Evolutionary conservation across 2,113 vertebrate species (phyloP).

Genomic region (Hyperoodon ampullatus): DNA sequence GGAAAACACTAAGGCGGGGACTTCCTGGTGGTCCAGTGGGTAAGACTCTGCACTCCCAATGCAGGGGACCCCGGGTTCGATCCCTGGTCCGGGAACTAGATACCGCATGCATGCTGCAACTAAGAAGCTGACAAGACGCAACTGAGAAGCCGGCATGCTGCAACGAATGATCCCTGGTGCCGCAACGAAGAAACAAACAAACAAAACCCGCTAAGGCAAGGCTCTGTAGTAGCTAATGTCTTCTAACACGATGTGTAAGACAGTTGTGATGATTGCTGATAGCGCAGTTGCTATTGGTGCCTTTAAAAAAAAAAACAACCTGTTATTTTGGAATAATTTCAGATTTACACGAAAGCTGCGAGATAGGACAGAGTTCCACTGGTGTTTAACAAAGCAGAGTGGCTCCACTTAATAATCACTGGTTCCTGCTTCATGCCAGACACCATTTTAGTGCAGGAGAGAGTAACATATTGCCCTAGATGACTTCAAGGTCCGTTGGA

Average conservation of each 20-base stretch:
- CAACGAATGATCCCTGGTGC: too few species aligned
- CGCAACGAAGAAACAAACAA: too few species aligned
- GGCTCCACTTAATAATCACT: background rate
- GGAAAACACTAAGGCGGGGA: background rate
- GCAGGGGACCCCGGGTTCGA: too few species aligned
- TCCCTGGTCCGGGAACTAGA: too few species aligned
- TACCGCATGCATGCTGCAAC: too few species aligned
- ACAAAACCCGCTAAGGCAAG: background rate
- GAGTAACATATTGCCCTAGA: background rate
- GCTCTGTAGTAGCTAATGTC: background rate
- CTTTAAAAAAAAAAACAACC: background rate
- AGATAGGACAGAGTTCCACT: background rate
- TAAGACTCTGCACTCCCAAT: too few species aligned
- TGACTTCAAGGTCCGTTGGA: background rate
- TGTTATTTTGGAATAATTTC: background rate
- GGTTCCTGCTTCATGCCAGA: background rate
- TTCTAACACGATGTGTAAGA: background rate
- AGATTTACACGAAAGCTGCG: background rate
- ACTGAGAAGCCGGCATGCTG: too few species aligned
- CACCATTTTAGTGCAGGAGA: background rate
- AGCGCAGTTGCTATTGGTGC: background rate
- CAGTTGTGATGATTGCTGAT: background rate
- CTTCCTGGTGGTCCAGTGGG: too few species aligned
- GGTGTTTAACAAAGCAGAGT: background rate
- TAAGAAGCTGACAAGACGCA: too few species aligned